Conservation (phyloP, 2,888 invertebrate species). For the Halictus quadricinctus region DNA sequence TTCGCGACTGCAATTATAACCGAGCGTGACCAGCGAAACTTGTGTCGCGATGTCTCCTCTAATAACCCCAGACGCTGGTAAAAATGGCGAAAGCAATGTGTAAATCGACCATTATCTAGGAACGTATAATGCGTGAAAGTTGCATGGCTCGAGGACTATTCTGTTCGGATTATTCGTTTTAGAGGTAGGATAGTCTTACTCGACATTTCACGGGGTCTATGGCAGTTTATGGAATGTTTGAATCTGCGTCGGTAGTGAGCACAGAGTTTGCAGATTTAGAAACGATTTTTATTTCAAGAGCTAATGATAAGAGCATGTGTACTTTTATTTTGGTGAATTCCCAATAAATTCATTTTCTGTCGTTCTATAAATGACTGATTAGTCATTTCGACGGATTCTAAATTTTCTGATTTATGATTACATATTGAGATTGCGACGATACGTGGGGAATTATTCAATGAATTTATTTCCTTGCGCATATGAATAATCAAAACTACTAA, state of each 20-base stretch:
- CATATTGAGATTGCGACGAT: too few species aligned
- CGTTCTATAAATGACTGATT: too few species aligned
- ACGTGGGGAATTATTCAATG: too few species aligned
- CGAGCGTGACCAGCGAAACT: background rate
- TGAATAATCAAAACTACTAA: too few species aligned
- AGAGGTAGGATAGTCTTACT: background rate
- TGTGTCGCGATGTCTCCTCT: background rate
- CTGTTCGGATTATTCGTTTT: background rate
- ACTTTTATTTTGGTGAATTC: too few species aligned
- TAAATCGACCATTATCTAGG: background rate
- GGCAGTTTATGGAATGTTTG: background rate
- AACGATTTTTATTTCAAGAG: background rate
- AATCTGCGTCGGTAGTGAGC: too few species aligned
- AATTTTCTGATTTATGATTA: too few species aligned
- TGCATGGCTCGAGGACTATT: background rate
- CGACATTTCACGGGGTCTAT: background rate
- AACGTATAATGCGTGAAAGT: background rate
- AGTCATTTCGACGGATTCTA: too few species aligned
- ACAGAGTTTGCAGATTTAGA: too few species aligned
- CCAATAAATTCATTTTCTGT: too few species aligned
- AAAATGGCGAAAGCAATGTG: background rate
- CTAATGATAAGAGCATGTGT: too few species aligned
- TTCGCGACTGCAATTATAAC: background rate
- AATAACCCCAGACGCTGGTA: background rate
- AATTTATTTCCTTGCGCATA: too few species aligned